Percentiles rank a stretch among this genome's conserved stretches.
Conservation (phyloP, 37 sponge, comb jelly and placozoan genomes). For the Oscarella lobularis region DNA sequence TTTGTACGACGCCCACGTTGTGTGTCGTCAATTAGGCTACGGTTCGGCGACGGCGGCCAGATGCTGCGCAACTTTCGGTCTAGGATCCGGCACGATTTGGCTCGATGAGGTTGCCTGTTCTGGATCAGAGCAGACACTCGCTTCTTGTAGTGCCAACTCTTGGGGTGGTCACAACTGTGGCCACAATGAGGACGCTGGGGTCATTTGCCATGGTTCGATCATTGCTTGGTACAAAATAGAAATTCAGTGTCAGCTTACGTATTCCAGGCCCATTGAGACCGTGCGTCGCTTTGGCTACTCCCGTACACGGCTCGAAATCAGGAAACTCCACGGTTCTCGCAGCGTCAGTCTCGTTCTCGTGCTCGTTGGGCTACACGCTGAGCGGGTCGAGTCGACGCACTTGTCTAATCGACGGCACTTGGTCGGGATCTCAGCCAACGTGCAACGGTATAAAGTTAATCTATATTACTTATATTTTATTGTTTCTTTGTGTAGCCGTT, state of each 20-base stretch:
- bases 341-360: not conserved
- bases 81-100: conserved; percentile 1
- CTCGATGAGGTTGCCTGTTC: conserved; percentile 17
- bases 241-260: too few species aligned
- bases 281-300: too few species aligned
- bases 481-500: not conserved
- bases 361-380: not conserved
- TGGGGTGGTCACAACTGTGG: conserved; percentile 21
- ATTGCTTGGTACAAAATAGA: too few species aligned
- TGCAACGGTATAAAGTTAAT: not conserved
- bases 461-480: not conserved
- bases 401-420: not conserved
- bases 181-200: conserved; percentile 61
- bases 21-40: conserved; percentile 34
- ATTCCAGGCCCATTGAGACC: too few species aligned
- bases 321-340: not conserved
- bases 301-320: not conserved
- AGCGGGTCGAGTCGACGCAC: not conserved
- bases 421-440: not conserved
- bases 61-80: not conserved
- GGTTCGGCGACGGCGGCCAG: not conserved
- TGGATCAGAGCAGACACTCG: conserved; percentile 17
- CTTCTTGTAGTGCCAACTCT: conserved; percentile 6
- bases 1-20: conserved; percentile 15
- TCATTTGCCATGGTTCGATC: too few species aligned